These are phyloP conservation scores for Synchiropus splendidus DNA, from an alignment of 2,113 vertebrate species.

Conservation along the genomic window DNA sequence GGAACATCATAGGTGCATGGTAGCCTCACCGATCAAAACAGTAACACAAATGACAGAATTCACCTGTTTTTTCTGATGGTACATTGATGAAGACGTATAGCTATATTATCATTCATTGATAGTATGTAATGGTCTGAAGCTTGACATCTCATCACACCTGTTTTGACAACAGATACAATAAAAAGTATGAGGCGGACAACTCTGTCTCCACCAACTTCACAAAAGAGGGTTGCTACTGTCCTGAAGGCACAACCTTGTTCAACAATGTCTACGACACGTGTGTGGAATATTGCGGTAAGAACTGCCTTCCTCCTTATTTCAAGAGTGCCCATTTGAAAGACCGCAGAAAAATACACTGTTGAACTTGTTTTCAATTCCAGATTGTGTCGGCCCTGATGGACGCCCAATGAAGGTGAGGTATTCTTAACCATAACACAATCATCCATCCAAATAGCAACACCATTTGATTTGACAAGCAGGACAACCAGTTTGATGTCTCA, in stretches of 20 bases:
- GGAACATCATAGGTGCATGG: no score
- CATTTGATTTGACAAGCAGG: no score
- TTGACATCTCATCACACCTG: background rate
- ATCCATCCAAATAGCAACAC: background rate
- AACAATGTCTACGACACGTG: slow-evolving; percentile 48
- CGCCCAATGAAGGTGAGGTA: slow-evolving; percentile 62
- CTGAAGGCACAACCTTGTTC: slow-evolving; percentile 39
- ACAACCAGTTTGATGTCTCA: no score
- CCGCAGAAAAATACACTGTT: background rate
- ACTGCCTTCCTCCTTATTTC: background rate
- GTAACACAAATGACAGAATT: no score
- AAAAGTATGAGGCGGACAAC: background rate
- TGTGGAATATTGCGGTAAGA: slow-evolving; percentile 67
- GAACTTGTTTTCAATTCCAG: slow-evolving; percentile 47
- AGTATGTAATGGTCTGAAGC: no score
- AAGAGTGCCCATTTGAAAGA: background rate
- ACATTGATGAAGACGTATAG: no score
- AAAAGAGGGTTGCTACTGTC: slow-evolving; percentile 84
- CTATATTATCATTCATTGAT: no score
- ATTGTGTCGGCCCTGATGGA: slow-evolving; percentile 74
- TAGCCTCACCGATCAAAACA: no score
- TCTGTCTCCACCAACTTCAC: slow-evolving; percentile 8
- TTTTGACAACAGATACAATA: slow-evolving; percentile 43
- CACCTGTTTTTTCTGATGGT: no score
- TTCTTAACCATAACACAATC: background rate